These are phyloP conservation scores for Nemotelus nigrinus DNA, from an alignment of 2,888 invertebrate species.

Conservation along the genomic window DNA sequence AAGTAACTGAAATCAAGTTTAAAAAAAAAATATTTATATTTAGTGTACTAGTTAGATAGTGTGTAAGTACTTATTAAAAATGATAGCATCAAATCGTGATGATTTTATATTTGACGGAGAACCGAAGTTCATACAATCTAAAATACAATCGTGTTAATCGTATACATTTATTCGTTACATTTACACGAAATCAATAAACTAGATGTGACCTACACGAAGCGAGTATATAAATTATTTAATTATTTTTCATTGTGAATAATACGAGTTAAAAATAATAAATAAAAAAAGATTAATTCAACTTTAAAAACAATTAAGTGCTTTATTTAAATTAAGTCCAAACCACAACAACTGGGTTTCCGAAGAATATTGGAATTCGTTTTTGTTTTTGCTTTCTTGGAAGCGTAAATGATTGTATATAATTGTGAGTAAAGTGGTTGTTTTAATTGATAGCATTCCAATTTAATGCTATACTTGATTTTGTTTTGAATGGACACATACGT, in stretches of 20 bases:
- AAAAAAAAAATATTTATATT: constrained; percentile 31
- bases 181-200: not conserved
- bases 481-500: not conserved
- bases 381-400: too few relatives aligned
- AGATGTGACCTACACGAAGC: too few relatives aligned
- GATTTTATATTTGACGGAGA: constrained; percentile 32
- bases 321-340: too few relatives aligned
- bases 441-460: not conserved
- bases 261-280: too few relatives aligned
- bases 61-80: constrained; percentile 32
- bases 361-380: too few relatives aligned
- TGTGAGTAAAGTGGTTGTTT: too few relatives aligned
- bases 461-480: not conserved
- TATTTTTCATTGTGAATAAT: too few relatives aligned
- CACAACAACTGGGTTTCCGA: too few relatives aligned
- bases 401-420: too few relatives aligned
- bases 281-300: too few relatives aligned
- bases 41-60: constrained; percentile 41
- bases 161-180: not conserved
- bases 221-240: too few relatives aligned
- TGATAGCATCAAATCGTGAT: constrained; percentile 30
- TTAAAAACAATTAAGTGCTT: too few relatives aligned
- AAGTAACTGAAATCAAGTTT: constrained; percentile 12
- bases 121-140: not conserved
- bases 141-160: not conserved